These are phyloP conservation scores for Porphyrio hochstetteri DNA, from an alignment of 2,113 vertebrate species.

Conservation along the genomic window DNA sequence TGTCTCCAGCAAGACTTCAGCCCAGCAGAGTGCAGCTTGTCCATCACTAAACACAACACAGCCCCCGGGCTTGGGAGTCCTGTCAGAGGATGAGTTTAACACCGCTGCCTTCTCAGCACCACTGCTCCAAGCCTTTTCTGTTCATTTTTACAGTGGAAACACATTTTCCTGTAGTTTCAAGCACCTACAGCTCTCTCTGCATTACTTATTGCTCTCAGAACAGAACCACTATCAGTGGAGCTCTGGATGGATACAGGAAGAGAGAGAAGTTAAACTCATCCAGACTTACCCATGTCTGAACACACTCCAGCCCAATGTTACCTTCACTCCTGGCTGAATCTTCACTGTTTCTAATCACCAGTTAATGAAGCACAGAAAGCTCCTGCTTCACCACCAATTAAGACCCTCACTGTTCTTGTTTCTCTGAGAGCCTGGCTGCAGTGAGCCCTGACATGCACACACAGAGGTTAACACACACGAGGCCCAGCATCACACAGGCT, in stretches of 20 bases:
- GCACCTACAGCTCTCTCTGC: neutral
- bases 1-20: neutral
- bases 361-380: neutral
- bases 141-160: neutral
- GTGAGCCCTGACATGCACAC: fast-evolving
- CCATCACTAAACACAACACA: neutral
- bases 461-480: neutral
- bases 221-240: neutral
- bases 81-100: neutral
- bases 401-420: too few species aligned
- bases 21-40: neutral
- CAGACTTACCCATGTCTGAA: neutral
- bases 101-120: neutral
- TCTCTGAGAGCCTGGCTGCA: too few species aligned
- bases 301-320: fast-evolving
- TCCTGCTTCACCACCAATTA: neutral
- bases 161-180: neutral
- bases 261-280: neutral
- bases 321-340: neutral
- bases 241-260: too few species aligned
- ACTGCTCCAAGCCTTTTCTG: neutral
- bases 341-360: neutral
- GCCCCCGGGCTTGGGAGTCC: neutral
- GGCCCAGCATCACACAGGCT: neutral
- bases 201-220: neutral